Evolutionary conservation across 2,888 invertebrate genomes (phyloP).

Genomic region (Ochropacha duplaris): DNA sequence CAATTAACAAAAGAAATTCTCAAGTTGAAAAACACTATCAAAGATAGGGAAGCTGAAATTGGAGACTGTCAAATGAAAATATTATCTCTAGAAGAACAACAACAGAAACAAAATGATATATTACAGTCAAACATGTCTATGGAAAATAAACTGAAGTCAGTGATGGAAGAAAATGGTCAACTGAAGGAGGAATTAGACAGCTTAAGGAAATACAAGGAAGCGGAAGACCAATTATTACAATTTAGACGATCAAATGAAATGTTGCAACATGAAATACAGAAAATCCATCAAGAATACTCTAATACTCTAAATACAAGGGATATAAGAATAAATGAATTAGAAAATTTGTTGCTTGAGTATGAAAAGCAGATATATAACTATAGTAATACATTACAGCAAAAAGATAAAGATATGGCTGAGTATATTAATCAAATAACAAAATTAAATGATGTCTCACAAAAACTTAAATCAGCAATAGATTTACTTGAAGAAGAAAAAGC

Average conservation of each 20-base stretch:
- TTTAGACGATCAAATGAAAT: conserved; percentile 53
- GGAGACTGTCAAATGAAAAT: conserved; percentile 80
- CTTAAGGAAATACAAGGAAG: conserved; percentile 48
- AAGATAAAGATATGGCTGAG: conserved; percentile 73
- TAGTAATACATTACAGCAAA: conserved; percentile 67
- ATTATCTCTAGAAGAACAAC: conserved; percentile 74
- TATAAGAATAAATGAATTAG: conserved; percentile 73
- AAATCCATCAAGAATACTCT: conserved; percentile 64
- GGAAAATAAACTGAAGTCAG: conserved; percentile 67
- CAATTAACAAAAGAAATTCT: conserved; percentile 79
- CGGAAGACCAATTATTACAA: conserved; percentile 49
- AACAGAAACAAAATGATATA: conserved; percentile 70
- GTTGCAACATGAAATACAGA: conserved; percentile 61
- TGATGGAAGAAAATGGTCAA: conserved; percentile 67
- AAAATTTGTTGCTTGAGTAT: conserved; percentile 73
- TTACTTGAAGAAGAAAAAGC: conserved; percentile 75
- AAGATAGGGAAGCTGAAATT: conserved; percentile 79
- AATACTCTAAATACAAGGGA: conserved; percentile 66
- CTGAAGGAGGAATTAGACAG: conserved; percentile 65
- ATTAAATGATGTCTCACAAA: conserved; percentile 77
- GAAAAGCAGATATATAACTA: conserved; percentile 76
- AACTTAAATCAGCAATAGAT: conserved; percentile 76
- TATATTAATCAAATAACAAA: conserved; percentile 81
- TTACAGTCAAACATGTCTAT: conserved; percentile 54
- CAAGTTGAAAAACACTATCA: conserved; percentile 74